Conservation (phyloP, 2,888 invertebrate species). For the Diaprepes abbreviatus region DNA sequence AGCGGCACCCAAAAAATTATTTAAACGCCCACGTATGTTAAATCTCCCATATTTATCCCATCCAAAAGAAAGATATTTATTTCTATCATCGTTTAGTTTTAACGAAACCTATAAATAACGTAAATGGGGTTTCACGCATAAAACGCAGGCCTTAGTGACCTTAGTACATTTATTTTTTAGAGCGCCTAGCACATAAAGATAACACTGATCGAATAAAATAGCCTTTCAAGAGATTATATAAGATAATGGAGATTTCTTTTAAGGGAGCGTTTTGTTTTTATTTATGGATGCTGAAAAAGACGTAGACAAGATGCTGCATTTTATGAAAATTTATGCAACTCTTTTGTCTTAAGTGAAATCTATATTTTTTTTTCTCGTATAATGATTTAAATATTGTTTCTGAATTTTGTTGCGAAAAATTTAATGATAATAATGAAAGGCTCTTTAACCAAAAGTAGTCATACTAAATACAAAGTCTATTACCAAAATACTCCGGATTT, state of each 20-base stretch:
- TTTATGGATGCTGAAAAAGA: background rate
- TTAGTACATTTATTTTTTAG: conserved; percentile 39
- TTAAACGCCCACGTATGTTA: no score
- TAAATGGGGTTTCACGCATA: conserved; percentile 41
- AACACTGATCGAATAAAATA: conserved; percentile 39
- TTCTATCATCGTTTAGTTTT: conserved; percentile 32
- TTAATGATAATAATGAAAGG: no score
- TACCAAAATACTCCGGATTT: no score
- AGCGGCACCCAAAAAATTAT: no score
- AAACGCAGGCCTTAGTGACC: conserved; percentile 32
- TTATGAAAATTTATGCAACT: no score
- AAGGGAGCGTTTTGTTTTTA: background rate
- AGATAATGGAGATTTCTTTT: conserved; percentile 17
- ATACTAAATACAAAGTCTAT: no score
- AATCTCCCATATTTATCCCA: background rate
- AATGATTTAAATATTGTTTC: no score
- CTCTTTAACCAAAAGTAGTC: no score
- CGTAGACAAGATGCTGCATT: no score
- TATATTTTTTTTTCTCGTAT: no score
- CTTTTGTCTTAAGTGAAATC: no score
- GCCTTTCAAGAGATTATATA: conserved; percentile 21
- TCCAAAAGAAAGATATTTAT: conserved; percentile 23
- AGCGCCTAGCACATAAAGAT: conserved; percentile 35
- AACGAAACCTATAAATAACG: conserved; percentile 33
- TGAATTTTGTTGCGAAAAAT: no score